phyloP scores from a whole-genome alignment of 2,888 invertebrate species.

The Pristionchus exspectatus region DNA sequence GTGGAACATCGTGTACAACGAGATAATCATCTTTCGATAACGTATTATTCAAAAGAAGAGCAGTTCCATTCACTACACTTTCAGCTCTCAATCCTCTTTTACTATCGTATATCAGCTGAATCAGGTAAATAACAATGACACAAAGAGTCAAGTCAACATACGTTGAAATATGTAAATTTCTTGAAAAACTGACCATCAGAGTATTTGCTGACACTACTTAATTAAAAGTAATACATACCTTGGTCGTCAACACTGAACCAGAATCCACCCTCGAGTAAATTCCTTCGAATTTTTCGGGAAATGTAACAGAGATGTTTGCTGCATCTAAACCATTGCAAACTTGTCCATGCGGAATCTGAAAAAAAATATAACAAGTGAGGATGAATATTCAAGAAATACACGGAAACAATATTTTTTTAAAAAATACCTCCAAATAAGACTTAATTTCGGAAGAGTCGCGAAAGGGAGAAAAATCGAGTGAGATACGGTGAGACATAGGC shows the following conservation, averaged over 20 bases:
- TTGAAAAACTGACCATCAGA: too few relatives aligned
- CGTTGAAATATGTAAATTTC: too few relatives aligned
- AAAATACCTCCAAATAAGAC: neutral
- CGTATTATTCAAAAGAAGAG: neutral
- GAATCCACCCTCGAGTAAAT: neutral
- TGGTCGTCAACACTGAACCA: neutral
- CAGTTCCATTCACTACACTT: neutral
- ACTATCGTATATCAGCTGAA: constrained; percentile 30
- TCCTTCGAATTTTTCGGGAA: constrained; percentile 13
- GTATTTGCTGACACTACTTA: too few relatives aligned
- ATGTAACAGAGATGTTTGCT: neutral
- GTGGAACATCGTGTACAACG: neutral
- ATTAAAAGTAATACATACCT: neutral
- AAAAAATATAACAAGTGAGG: neutral
- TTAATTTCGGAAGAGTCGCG: neutral
- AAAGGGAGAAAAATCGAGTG: constrained; percentile 33
- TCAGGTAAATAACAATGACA: neutral
- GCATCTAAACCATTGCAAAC: constrained; percentile 3
- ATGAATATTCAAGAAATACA: too few relatives aligned
- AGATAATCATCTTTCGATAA: neutral
- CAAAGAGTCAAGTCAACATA: neutral
- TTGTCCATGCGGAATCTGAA: neutral
- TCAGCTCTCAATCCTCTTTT: neutral
- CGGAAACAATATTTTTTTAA: too few relatives aligned
- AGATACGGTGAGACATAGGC: neutral